A percentile compares a stretch with the other conserved stretches of the same genome.
phyloP scores from a whole-genome alignment of 1,140 invertebrate genomes.

The Holcopasites calliopsidis region DNA sequence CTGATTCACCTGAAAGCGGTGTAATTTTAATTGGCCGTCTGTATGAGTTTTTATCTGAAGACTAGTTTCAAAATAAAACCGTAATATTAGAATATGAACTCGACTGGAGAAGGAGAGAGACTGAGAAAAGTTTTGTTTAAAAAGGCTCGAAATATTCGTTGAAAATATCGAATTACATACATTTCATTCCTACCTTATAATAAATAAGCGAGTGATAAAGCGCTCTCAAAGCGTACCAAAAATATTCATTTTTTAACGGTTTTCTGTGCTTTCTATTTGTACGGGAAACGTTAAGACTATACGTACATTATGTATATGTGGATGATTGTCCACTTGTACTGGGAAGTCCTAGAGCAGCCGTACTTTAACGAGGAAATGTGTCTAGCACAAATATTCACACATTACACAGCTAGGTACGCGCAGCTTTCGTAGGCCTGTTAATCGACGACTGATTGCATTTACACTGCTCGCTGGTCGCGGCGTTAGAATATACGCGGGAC shows the following conservation, averaged over 20 bases:
- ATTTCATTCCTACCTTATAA: slow-evolving; percentile 17
- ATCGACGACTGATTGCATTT: slow-evolving; percentile 72
- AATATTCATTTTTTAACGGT: slow-evolving; percentile 45
- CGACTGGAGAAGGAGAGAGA: slow-evolving; percentile 2
- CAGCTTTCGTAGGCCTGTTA: slow-evolving; percentile 68
- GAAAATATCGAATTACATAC: slow-evolving; percentile 1
- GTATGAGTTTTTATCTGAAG: too few relatives aligned
- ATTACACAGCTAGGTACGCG: slow-evolving; percentile 66
- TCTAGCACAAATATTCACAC: slow-evolving; percentile 32
- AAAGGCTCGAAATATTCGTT: slow-evolving; percentile 22
- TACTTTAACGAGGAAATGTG: slow-evolving; percentile 27
- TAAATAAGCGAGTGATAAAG: slow-evolving; percentile 42
- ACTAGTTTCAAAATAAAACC: slow-evolving; percentile 30
- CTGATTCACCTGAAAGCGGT: slow-evolving; percentile 9
- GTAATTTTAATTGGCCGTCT: slow-evolving; percentile 28
- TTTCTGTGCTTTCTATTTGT: slow-evolving; percentile 20
- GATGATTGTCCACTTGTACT: slow-evolving; percentile 34
- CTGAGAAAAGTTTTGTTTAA: slow-evolving; percentile 11
- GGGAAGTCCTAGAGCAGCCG: slow-evolving; percentile 36
- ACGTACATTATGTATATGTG: slow-evolving; percentile 14
- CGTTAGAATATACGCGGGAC: slow-evolving; percentile 75
- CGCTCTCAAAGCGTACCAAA: slow-evolving; percentile 46
- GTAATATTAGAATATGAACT: slow-evolving; percentile 14
- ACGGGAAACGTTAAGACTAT: slow-evolving; percentile 19
- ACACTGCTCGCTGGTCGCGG: slow-evolving; percentile 72